Evolutionary conservation across 2,113 vertebrate species (phyloP).

Genomic region (Saguinus midas): DNA sequence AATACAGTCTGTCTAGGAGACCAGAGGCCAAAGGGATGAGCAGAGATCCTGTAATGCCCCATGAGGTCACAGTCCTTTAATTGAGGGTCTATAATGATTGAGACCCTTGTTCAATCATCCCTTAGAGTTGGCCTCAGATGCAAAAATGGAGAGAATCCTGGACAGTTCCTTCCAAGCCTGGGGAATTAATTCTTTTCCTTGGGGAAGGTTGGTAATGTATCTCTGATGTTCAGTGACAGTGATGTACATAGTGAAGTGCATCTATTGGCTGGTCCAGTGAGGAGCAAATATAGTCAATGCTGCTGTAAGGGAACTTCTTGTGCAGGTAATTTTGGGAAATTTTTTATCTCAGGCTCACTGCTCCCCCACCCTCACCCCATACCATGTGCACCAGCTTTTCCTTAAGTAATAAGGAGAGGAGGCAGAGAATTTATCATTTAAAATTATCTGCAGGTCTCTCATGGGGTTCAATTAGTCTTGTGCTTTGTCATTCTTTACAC

Average conservation of each 20-base stretch:
- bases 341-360: constrained; percentile 39
- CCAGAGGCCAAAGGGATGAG: not conserved
- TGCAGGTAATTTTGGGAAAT: constrained; percentile 28
- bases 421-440: constrained; percentile 62
- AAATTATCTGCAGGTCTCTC: constrained; percentile 54
- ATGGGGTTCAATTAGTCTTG: constrained; percentile 59
- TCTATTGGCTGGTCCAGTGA: not conserved
- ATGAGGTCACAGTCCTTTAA: not conserved
- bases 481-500: constrained; percentile 60
- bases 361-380: not conserved
- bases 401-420: constrained; percentile 53
- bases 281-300: not conserved
- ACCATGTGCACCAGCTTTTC: not conserved
- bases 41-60: not conserved
- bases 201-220: not conserved
- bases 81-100: too few relatives aligned
- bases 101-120: not conserved
- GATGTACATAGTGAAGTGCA: not conserved
- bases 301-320: not conserved
- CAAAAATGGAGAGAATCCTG: not conserved
- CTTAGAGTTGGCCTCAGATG: not conserved
- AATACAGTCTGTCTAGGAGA: not conserved
- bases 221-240: not conserved
- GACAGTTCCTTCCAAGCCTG: too few relatives aligned
- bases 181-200: not conserved